Evolutionary conservation across 2,888 invertebrate genomes (phyloP).

Genomic region (Apotomis betuletana): DNA sequence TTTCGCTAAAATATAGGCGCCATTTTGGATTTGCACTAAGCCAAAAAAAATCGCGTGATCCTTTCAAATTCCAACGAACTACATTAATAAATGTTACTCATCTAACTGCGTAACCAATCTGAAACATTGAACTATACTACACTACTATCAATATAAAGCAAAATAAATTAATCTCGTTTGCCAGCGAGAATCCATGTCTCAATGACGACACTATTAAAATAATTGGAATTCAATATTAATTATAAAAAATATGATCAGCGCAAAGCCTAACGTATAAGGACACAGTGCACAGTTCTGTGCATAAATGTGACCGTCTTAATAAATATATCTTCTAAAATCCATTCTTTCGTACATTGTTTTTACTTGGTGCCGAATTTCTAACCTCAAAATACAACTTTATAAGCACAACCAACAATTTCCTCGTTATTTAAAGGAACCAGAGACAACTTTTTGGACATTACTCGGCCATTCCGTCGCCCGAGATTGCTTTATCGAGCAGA

Average conservation of each 20-base stretch:
- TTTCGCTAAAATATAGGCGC: background rate
- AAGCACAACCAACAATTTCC: background rate
- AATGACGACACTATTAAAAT: conserved; percentile 24
- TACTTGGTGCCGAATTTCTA: background rate
- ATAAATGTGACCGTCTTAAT: background rate
- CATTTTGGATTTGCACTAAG: conserved; percentile 7
- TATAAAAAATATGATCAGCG: conserved; percentile 18
- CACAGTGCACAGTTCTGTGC: background rate
- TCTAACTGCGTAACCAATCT: conserved; percentile 18
- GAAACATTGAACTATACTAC: conserved; percentile 4
- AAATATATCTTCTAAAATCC: conserved; percentile 15
- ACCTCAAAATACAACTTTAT: background rate
- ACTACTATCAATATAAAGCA: conserved; percentile 31
- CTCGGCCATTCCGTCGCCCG: too few species aligned
- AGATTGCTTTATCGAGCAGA: too few species aligned
- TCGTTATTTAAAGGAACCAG: background rate
- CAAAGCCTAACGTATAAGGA: conserved; percentile 24
- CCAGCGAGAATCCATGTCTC: conserved; percentile 28
- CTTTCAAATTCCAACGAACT: background rate
- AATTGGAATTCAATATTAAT: conserved; percentile 24
- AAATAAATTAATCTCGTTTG: conserved; percentile 39
- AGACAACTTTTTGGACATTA: background rate
- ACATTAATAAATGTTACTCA: conserved; percentile 3
- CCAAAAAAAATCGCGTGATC: conserved; percentile 10
- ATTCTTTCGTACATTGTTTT: background rate